Evolutionary conservation across 2,797 vertebrate genomes (phyloP).

Genomic region (Pangasius mekongensis): DNA sequence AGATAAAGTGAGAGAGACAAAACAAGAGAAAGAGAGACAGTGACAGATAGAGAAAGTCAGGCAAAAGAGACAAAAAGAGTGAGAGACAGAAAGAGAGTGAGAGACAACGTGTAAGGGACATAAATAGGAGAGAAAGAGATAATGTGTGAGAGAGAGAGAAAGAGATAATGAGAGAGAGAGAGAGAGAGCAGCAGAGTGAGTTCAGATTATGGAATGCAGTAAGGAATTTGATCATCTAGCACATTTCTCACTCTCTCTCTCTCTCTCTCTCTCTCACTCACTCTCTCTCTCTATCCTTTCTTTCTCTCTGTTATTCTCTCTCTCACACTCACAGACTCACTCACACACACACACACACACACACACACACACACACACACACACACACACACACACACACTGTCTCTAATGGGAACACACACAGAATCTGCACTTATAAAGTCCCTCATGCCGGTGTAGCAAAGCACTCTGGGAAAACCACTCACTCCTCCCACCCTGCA

Average conservation of each 20-base stretch:
- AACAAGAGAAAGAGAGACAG: background rate
- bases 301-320: background rate
- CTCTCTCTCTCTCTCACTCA: background rate
- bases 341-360: background rate
- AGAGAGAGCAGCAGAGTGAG: background rate
- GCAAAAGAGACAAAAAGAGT: background rate
- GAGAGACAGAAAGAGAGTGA: background rate
- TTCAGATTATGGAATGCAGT: background rate
- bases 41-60: background rate
- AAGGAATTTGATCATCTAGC: background rate
- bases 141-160: background rate
- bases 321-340: background rate
- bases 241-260: background rate
- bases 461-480: slow-evolving; percentile 45
- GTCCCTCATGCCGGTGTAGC: background rate
- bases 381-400: background rate
- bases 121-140: background rate
- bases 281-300: background rate
- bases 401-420: background rate
- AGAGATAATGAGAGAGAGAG: background rate
- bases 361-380: slow-evolving; percentile 16
- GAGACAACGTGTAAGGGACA: background rate
- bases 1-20: background rate
- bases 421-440: background rate
- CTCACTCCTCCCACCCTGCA: slow-evolving; percentile 33